These are phyloP conservation scores for Tauraco erythrolophus DNA, from an alignment of 2,113 vertebrate species.

Conservation along the genomic window DNA sequence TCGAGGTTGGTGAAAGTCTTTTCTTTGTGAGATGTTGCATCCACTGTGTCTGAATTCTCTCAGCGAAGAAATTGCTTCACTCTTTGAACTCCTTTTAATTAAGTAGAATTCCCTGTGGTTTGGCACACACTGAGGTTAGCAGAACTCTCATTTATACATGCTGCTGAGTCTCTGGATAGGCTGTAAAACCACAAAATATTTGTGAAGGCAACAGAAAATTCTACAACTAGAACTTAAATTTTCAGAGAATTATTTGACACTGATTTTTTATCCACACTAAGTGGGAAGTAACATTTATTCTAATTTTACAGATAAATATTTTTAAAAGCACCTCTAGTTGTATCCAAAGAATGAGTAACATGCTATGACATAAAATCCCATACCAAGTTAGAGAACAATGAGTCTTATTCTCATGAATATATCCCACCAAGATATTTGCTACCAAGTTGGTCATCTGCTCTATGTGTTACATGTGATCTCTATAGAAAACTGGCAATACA, in stretches of 20 bases:
- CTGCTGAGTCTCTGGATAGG: not conserved
- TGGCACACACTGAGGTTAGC: not conserved
- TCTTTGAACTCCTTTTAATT: not conserved
- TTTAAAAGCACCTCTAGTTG: not conserved
- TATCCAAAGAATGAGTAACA: not conserved
- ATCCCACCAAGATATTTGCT: not conserved
- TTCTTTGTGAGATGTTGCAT: not conserved
- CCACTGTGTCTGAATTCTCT: not conserved
- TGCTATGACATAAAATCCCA: rapidly evolving
- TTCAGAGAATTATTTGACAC: not conserved
- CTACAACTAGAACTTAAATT: not conserved
- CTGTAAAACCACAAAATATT: not conserved
- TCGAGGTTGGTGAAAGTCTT: not conserved
- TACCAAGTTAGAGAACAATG: not conserved
- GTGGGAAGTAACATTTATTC: not conserved
- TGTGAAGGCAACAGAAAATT: not conserved
- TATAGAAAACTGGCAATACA: not conserved
- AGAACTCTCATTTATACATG: not conserved
- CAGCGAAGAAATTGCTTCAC: not conserved
- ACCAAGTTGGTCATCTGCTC: not conserved
- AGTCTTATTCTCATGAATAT: not conserved
- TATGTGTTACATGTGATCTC: not conserved
- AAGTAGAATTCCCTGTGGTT: not conserved
- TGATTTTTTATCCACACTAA: not conserved
- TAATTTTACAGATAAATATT: not conserved